Evolutionary conservation across 1,140 invertebrate species (phyloP).

Genomic region (Sarcophaga bullata): DNA sequence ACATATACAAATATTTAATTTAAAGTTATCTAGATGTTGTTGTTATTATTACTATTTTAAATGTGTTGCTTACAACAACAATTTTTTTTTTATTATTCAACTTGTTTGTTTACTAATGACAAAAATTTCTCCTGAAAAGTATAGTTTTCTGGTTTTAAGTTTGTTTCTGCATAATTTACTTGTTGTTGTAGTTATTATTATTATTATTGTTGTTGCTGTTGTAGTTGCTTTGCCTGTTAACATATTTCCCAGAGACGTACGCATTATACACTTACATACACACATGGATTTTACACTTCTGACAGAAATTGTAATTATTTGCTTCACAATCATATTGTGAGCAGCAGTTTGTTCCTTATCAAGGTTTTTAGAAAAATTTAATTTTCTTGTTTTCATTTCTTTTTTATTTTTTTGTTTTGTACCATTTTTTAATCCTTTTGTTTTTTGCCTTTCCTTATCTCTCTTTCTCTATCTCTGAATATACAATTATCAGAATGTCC

Average conservation of each 20-base stretch:
- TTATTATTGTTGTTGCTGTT: no score
- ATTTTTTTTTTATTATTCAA: background rate
- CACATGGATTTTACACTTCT: background rate
- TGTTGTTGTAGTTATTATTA: no score
- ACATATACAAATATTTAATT: conserved; percentile 38
- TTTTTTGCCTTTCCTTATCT: no score
- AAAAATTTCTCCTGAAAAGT: background rate
- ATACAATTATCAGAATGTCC: background rate
- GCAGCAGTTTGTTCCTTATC: no score
- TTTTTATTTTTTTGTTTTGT: background rate
- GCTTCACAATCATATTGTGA: background rate
- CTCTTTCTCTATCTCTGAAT: background rate
- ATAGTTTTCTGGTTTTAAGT: conserved; percentile 16
- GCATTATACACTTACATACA: background rate
- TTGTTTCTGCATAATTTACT: background rate
- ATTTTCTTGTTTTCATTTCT: background rate
- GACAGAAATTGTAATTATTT: background rate
- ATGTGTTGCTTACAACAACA: background rate
- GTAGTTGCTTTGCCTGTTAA: no score
- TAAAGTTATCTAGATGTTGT: background rate
- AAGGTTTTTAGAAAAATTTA: background rate
- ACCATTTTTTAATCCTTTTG: background rate
- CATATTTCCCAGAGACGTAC: background rate
- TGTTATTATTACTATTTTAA: background rate
- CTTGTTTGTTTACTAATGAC: conserved; percentile 32